phyloP scores from a whole-genome alignment of 2,797 vertebrate genomes.

The Phylloscopus collybita region DNA sequence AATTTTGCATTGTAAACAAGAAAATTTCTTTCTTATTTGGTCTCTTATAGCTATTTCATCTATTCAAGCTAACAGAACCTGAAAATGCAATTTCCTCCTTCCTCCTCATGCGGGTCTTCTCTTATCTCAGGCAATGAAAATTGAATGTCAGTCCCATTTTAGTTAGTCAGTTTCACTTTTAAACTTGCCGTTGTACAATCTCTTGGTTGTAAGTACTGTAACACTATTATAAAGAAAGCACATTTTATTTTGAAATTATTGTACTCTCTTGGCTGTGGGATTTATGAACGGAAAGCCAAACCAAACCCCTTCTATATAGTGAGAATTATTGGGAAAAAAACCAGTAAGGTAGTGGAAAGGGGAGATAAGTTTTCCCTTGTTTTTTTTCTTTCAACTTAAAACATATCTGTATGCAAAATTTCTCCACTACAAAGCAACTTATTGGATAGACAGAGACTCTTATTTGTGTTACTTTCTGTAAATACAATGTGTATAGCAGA shows the following conservation, averaged over 20 bases:
- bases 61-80: background rate
- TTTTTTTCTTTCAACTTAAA: background rate
- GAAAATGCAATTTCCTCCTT: background rate
- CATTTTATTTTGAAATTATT: background rate
- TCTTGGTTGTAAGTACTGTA: background rate
- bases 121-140: background rate
- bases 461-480: conserved; percentile 7
- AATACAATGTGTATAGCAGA: background rate
- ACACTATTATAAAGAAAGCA: background rate
- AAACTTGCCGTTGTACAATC: background rate
- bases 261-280: background rate
- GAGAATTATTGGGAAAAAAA: background rate
- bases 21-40: background rate
- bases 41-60: background rate
- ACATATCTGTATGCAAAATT: background rate
- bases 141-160: background rate
- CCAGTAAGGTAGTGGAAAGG: background rate
- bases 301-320: background rate
- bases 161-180: background rate
- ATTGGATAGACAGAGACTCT: background rate
- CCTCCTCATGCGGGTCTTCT: background rate
- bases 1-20: background rate
- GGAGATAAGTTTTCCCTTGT: background rate
- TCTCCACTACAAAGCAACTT: background rate
- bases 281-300: background rate